These are phyloP conservation scores for Hipposideros armiger DNA, from an alignment of 2,113 vertebrate species.

Conservation along the genomic window DNA sequence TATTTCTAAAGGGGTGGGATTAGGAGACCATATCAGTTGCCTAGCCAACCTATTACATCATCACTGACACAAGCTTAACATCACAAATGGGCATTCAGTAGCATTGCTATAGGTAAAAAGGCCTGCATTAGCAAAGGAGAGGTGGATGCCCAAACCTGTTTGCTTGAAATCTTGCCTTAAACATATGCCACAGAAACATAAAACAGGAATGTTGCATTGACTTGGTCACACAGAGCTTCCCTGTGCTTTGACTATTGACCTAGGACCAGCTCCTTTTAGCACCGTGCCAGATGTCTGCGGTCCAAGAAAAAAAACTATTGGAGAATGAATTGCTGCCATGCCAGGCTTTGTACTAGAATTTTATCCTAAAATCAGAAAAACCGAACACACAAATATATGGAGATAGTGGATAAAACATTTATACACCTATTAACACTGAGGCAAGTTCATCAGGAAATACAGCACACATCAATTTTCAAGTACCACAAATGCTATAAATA, in stretches of 20 bases:
- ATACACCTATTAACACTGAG: conserved; percentile 18
- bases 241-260: conserved; percentile 79
- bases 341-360: conserved; percentile 47
- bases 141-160: not conserved
- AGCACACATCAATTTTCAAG: conserved; percentile 15
- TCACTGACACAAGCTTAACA: not conserved
- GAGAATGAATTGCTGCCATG: conserved; percentile 50
- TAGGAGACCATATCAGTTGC: not conserved
- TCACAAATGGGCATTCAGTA: conserved; percentile 38
- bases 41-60: not conserved
- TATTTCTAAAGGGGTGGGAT: not conserved
- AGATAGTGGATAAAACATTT: conserved; percentile 27
- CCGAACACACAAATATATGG: not conserved
- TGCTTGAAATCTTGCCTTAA: conserved; percentile 59
- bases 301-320: conserved; percentile 19
- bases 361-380: conserved; percentile 37
- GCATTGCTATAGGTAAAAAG: not conserved
- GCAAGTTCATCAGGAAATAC: conserved; percentile 11
- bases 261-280: conserved; percentile 72
- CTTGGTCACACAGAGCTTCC: conserved; percentile 65
- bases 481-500: not conserved
- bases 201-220: conserved; percentile 69
- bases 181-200: conserved; percentile 49
- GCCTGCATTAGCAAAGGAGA: not conserved
- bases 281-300: conserved; percentile 61